Evolutionary conservation across 2,888 invertebrate species (phyloP).

Genomic region (Micoletzkya japonica): DNA sequence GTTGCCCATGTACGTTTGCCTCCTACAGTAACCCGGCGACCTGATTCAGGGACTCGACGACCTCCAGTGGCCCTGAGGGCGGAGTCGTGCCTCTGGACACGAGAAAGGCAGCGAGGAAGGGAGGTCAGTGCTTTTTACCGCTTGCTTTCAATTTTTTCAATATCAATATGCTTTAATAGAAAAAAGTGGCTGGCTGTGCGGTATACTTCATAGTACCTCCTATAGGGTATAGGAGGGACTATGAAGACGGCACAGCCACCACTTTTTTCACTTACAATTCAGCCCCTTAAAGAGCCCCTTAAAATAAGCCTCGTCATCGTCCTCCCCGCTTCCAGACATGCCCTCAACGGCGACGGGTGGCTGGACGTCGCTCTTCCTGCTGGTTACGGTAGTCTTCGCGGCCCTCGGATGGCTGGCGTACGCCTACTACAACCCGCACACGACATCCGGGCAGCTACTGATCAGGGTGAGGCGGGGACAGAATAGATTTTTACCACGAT

Average conservation of each 20-base stretch:
- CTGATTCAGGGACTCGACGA: background rate
- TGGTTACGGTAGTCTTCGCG: conserved; percentile 74
- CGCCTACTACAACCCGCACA: conserved; percentile 94
- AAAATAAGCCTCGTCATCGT: too few species aligned
- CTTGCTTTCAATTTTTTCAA: too few species aligned
- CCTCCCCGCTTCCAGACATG: background rate
- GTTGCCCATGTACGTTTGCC: too few species aligned
- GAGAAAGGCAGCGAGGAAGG: conserved; percentile 3
- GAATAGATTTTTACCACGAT: too few species aligned
- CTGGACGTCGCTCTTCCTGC: conserved; percentile 71
- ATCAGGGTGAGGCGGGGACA: conserved; percentile 76
- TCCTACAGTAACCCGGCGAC: background rate
- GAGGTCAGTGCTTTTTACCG: conserved; percentile 1
- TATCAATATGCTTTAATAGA: too few species aligned
- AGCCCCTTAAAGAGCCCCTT: too few species aligned
- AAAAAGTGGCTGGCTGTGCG: too few species aligned
- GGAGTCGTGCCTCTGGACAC: conserved; percentile 27
- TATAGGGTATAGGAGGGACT: too few species aligned
- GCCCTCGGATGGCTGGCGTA: conserved; percentile 83
- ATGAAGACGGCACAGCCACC: too few species aligned
- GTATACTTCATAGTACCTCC: too few species aligned
- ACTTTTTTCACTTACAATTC: too few species aligned
- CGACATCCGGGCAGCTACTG: conserved; percentile 89
- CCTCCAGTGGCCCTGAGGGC: background rate
- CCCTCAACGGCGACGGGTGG: conserved; percentile 22